These are phyloP conservation scores for Autographa pulchrina DNA, from an alignment of 2,888 invertebrate species.

Conservation along the genomic window DNA sequence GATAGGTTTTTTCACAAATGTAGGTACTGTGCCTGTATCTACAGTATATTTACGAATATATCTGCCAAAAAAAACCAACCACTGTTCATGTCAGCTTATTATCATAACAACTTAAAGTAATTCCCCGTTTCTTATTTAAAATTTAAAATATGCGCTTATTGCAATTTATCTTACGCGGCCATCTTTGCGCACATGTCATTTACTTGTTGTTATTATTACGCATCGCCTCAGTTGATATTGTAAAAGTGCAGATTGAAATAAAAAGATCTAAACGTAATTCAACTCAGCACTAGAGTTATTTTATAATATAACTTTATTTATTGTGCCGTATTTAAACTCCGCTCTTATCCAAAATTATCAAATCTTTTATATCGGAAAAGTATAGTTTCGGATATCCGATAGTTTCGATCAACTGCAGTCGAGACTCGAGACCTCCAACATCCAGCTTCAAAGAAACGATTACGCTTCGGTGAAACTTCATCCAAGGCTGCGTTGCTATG, in stretches of 20 bases:
- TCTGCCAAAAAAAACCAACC: not conserved
- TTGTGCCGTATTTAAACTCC: too few relatives aligned
- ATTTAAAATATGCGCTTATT: not conserved
- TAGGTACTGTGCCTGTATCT: too few relatives aligned
- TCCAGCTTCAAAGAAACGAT: constrained; percentile 54
- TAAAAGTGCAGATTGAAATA: too few relatives aligned
- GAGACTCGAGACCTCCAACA: not conserved
- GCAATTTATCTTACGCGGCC: not conserved
- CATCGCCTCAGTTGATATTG: not conserved
- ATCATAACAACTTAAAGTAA: constrained; percentile 5
- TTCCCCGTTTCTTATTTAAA: not conserved
- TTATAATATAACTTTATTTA: too few relatives aligned
- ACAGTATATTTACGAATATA: not conserved
- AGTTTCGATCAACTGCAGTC: too few relatives aligned
- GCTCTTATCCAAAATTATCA: not conserved
- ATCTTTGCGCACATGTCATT: not conserved
- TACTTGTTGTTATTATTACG: not conserved
- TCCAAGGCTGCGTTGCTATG: constrained; percentile 67
- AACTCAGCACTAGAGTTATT: too few relatives aligned
- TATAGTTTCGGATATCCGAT: not conserved
- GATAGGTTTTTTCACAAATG: too few relatives aligned
- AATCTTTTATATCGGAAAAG: not conserved
- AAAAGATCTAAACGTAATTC: too few relatives aligned
- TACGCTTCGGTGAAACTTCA: constrained; percentile 61
- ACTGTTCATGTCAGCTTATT: constrained; percentile 5